Conservation (phyloP, 1,140 invertebrate genomes). For the Nomia melanderi region DNA sequence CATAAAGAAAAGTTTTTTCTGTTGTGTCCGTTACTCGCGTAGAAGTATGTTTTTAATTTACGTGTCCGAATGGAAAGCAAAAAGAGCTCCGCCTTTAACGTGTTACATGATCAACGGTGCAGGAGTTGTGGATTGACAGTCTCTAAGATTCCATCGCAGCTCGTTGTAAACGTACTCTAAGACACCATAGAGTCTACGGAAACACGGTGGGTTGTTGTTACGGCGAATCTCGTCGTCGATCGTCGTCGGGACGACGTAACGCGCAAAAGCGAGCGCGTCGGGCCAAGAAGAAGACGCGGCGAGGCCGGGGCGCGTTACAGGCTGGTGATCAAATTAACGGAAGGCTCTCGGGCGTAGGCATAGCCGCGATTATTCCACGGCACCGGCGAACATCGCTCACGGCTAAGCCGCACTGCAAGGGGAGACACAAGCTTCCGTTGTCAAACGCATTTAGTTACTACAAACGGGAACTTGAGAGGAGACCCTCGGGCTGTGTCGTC, state of each 20-base stretch:
- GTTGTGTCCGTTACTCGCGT: too few relatives aligned
- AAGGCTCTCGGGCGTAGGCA: conserved; percentile 7
- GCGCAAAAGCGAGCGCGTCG: not conserved
- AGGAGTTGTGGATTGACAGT: too few relatives aligned
- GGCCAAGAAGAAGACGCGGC: not conserved
- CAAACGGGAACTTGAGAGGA: conserved; percentile 77
- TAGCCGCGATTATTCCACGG: conserved; percentile 51
- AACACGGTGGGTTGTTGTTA: not conserved
- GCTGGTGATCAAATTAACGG: conserved; percentile 42
- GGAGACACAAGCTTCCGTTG: conserved; percentile 77
- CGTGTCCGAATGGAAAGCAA: too few relatives aligned
- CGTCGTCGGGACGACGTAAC: too few relatives aligned
- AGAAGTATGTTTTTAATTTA: too few relatives aligned
- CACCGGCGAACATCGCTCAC: conserved; percentile 55
- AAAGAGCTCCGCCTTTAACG: too few relatives aligned
- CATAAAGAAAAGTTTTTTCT: too few relatives aligned
- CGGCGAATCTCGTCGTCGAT: not conserved
- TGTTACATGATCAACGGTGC: too few relatives aligned
- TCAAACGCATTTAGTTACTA: conserved; percentile 81
- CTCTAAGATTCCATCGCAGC: too few relatives aligned
- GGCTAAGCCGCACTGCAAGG: conserved; percentile 69
- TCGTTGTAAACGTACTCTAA: too few relatives aligned
- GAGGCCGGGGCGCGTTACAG: not conserved
- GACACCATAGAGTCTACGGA: not conserved
- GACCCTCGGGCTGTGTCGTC: conserved; percentile 73